phyloP scores from a whole-genome alignment of 2,113 vertebrate genomes.

The Labrus mixtus region DNA sequence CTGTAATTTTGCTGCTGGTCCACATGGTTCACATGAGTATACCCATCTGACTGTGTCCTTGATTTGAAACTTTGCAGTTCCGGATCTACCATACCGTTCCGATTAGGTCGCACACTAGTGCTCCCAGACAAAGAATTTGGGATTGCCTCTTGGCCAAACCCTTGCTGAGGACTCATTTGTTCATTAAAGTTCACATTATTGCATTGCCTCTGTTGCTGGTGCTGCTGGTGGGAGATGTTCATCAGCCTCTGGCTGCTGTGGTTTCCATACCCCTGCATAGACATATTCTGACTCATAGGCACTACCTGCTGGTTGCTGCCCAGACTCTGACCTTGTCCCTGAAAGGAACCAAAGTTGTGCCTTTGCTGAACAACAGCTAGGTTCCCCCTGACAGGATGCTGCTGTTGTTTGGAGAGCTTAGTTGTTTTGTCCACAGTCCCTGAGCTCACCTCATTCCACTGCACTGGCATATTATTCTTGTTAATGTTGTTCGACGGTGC shows the following conservation, averaged over 20 bases:
- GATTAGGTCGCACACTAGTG: slow-evolving; percentile 82
- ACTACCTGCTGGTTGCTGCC: slow-evolving; percentile 84
- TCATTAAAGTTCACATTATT: slow-evolving; percentile 73
- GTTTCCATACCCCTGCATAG: slow-evolving; percentile 80
- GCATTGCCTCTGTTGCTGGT: slow-evolving; percentile 82
- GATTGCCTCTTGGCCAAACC: slow-evolving; percentile 84
- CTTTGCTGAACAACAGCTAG: slow-evolving; percentile 89
- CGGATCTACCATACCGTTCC: slow-evolving; percentile 76
- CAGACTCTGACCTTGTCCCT: slow-evolving; percentile 83
- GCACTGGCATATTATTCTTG: slow-evolving; percentile 96
- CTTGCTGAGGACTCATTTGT: slow-evolving; percentile 80
- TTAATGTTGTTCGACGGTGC: slow-evolving; percentile 77
- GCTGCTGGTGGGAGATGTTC: slow-evolving; percentile 77
- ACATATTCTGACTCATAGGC: slow-evolving; percentile 82
- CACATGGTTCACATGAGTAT: slow-evolving; percentile 74
- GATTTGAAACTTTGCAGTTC: slow-evolving; percentile 85
- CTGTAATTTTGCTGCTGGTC: slow-evolving; percentile 83
- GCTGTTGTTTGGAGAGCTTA: slow-evolving; percentile 85
- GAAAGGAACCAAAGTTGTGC: slow-evolving; percentile 87
- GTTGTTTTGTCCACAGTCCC: slow-evolving; percentile 89
- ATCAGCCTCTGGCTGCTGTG: slow-evolving; percentile 83
- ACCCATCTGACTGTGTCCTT: slow-evolving; percentile 80
- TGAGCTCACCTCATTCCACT: slow-evolving; percentile 99
- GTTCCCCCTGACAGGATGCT: slow-evolving; percentile 82
- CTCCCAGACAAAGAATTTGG: slow-evolving; percentile 75